phyloP scores from a whole-genome alignment of 2,113 vertebrate genomes.

The Acanthisitta chloris region DNA sequence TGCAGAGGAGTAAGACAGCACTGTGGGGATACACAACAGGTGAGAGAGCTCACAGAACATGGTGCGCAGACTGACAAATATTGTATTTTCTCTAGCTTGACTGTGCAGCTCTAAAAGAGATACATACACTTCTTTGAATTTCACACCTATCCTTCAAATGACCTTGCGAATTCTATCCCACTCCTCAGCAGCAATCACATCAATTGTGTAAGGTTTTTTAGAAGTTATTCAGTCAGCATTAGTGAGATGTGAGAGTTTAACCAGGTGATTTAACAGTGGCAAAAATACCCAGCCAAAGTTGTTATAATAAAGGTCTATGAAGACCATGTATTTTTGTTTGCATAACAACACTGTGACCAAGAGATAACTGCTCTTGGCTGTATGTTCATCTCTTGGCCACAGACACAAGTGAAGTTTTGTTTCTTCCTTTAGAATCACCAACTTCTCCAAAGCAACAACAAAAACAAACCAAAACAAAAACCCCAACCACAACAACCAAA shows the following conservation, averaged over 20 bases:
- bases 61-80: background rate
- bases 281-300: background rate
- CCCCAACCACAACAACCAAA: background rate
- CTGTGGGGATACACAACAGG: background rate
- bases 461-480: no score
- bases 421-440: background rate
- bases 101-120: background rate
- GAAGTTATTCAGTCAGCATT: background rate
- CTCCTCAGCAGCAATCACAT: background rate
- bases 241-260: background rate
- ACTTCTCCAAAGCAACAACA: background rate
- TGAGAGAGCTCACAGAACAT: background rate
- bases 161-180: background rate
- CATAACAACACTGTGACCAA: background rate
- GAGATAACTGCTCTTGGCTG: background rate
- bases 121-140: background rate
- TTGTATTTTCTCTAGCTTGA: background rate
- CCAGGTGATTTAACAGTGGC: background rate
- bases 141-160: background rate
- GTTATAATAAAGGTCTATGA: background rate
- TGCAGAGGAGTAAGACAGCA: background rate
- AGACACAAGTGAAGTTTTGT: background rate
- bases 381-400: background rate
- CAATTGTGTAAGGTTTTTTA: background rate
- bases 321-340: background rate